These are phyloP conservation scores for Delphinus delphis DNA, from an alignment of 2,113 vertebrate genomes.

Conservation along the genomic window DNA sequence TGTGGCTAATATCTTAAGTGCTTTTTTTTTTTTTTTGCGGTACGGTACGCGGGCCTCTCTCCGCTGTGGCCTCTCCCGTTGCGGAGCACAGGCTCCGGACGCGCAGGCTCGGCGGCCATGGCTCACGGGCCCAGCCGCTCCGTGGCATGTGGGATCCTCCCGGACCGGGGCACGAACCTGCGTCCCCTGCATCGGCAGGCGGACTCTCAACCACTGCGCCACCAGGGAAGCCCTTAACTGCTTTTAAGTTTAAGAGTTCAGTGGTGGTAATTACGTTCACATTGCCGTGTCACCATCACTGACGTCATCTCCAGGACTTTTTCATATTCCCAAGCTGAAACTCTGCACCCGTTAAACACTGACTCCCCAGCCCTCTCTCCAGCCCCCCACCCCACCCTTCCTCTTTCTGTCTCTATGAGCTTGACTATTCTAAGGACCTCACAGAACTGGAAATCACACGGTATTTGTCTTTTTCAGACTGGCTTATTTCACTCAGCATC, in stretches of 20 bases:
- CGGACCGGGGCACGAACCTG: too few species aligned
- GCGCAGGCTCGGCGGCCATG: too few species aligned
- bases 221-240: not conserved
- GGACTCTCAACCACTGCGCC: too few species aligned
- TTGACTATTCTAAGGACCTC: not conserved
- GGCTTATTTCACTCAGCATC: not conserved
- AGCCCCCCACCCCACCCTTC: not conserved
- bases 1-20: not conserved
- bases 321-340: not conserved
- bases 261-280: accelerated
- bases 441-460: accelerated
- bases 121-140: too few species aligned
- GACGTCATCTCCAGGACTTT: too few species aligned
- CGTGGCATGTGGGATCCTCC: too few species aligned
- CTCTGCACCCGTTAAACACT: not conserved
- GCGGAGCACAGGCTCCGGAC: too few species aligned
- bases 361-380: not conserved
- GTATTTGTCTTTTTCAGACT: not conserved
- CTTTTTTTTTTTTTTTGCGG: too few species aligned
- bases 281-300: accelerated
- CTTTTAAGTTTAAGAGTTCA: accelerated
- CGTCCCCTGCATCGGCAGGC: too few species aligned
- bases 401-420: not conserved
- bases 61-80: too few species aligned
- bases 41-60: too few species aligned